Base-by-base conservation (phyloP, 2,888 invertebrate genomes). In the Heliothis peltigera region DNA sequence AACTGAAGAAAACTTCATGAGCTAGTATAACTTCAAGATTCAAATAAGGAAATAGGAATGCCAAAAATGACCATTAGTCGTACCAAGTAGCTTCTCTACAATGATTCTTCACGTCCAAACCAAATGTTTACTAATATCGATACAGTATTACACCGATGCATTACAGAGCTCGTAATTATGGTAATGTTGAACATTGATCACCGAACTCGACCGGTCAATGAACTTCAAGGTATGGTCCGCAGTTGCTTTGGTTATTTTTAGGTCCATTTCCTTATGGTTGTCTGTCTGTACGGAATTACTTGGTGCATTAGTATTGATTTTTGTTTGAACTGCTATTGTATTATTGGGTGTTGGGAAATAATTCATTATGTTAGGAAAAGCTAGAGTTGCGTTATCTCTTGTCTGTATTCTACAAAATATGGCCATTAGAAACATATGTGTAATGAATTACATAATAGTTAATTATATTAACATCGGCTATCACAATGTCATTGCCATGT, bases 151-250 rank as follows among this genome's bases (percentile, higher is more conserved):
- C 61, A 66, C 65, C 60, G 25, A 57, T 54, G 47, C 53, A 67
- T 74, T 68, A 70, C 64, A 7, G 39, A 15, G 32, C 7, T 8
- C 10, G 57, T 77, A 77, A 80, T 80, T 77, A 80, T 70, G 70
- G 65, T 75, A 68, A 77, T 78, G 63, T 70, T 8, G 68, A 46
- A 15, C 80, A 74, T 70, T 74, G 74, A 80, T 80, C 70, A 77
- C 61, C 48, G 58, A 62, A 49, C 65, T 44, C 47, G 42, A 53
- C 6, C 43, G 64, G 67, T 70, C 67, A 57, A 21, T 60, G 70
- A 78, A 70, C 78, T 80, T 51, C 43, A 19, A 44, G 58, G 76
- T 57, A 60, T 44, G 65, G 56, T 64, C 64, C 62, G 64, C 46
- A 35, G 62, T 58, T 32, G 64, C 42, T 51, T 54, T 51, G 52